phyloP scores from a whole-genome alignment of 2,797 vertebrate genomes.

The Anomalospiza imberbis region DNA sequence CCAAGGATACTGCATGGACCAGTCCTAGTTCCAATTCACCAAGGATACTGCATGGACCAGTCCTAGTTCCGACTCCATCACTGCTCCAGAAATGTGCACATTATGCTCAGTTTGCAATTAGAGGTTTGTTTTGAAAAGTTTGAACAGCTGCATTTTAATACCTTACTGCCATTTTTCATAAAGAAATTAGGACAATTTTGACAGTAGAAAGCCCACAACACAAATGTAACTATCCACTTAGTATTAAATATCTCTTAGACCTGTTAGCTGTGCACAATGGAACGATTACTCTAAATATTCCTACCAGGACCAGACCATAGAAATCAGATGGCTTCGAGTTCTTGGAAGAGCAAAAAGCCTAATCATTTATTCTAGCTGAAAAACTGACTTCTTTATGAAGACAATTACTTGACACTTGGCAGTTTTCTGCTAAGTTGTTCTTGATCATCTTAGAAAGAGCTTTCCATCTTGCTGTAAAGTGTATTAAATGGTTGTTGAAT shows the following conservation, averaged over 20 bases:
- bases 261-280: background rate
- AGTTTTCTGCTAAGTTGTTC: background rate
- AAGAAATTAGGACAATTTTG: background rate
- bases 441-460: background rate
- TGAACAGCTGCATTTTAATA: background rate
- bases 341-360: background rate
- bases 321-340: background rate
- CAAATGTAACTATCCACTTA: background rate
- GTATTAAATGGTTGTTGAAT: background rate
- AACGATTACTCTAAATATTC: background rate
- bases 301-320: background rate
- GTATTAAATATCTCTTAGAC: background rate
- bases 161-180: background rate
- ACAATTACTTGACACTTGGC: background rate
- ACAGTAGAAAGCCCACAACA: background rate
- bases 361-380: background rate
- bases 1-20: background rate
- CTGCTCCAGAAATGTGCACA: rapidly evolving
- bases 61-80: background rate
- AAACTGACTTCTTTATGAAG: background rate
- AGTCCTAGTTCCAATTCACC: background rate
- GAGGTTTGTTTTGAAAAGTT: background rate
- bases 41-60: background rate
- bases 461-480: background rate
- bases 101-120: background rate